Evolutionary conservation across 2,888 invertebrate species (phyloP).

Genomic region (Synanthedon formicaeformis): DNA sequence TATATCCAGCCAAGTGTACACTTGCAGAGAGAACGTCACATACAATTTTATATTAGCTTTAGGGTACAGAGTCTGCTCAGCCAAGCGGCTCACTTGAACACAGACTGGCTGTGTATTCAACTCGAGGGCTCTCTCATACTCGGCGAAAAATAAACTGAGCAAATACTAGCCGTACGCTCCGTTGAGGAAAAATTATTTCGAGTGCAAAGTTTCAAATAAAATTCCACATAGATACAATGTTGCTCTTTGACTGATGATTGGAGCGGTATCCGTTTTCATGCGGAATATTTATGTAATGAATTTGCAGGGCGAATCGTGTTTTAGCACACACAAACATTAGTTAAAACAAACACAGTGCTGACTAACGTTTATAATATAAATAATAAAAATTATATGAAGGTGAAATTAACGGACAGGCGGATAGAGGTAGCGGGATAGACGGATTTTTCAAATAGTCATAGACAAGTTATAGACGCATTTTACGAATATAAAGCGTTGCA

Average conservation of each 20-base stretch:
- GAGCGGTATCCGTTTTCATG: background rate
- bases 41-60: conserved; percentile 48
- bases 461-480: too few relatives aligned
- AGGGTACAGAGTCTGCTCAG: conserved; percentile 29
- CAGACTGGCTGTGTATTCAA: conserved; percentile 43
- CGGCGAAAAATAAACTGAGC: conserved; percentile 56
- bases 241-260: background rate
- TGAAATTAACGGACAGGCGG: too few relatives aligned
- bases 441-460: too few relatives aligned
- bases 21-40: conserved; percentile 26
- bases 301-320: too few relatives aligned
- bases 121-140: conserved; percentile 47
- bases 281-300: too few relatives aligned
- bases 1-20: conserved; percentile 4
- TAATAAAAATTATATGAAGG: too few relatives aligned
- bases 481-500: too few relatives aligned
- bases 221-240: conserved; percentile 13
- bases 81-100: conserved; percentile 43
- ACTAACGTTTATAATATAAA: too few relatives aligned
- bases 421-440: too few relatives aligned
- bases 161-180: conserved; percentile 42
- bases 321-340: too few relatives aligned
- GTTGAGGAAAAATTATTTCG: conserved; percentile 38
- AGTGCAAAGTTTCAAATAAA: conserved; percentile 36
- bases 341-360: too few relatives aligned